A percentile compares a stretch with the other conserved stretches of the same genome.
Evolutionary conservation across 2,113 vertebrate genomes (phyloP).

Genomic region (Motacilla alba): DNA sequence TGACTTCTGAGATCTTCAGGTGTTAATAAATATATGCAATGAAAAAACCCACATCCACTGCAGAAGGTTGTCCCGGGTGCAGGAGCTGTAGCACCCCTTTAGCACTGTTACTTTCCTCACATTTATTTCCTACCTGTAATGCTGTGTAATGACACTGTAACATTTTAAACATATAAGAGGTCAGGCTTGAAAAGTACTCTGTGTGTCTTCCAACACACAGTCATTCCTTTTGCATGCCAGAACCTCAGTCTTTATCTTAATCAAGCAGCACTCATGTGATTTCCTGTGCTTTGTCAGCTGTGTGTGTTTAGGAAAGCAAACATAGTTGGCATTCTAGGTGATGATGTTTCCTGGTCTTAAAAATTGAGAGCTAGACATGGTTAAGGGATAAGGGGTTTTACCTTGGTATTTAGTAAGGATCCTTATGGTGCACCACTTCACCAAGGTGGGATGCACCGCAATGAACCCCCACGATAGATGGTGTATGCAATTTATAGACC

Average conservation of each 20-base stretch:
- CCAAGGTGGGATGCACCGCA: accelerated
- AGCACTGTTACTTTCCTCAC: not conserved
- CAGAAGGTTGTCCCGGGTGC: not conserved
- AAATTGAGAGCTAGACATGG: not conserved
- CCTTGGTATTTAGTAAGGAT: not conserved
- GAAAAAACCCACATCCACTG: not conserved
- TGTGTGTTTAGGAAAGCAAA: not conserved
- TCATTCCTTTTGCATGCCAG: not conserved
- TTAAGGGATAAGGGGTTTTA: not conserved
- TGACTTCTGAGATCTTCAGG: not conserved
- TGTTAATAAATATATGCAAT: not conserved
- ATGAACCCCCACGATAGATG: not conserved
- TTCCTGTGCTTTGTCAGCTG: not conserved
- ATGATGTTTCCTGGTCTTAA: not conserved
- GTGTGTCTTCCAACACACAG: not conserved
- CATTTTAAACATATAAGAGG: not conserved
- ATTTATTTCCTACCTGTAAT: not conserved
- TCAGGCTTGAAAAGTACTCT: not conserved
- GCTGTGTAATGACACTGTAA: not conserved
- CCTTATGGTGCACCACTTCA: accelerated
- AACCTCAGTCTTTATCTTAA: not conserved
- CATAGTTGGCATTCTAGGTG: accelerated
- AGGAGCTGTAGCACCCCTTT: not conserved
- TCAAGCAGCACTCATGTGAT: not conserved
- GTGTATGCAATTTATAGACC: not conserved